Base-by-base conservation (phyloP, 2,888 invertebrate genomes). In the Nebria brevicollis region DNA sequence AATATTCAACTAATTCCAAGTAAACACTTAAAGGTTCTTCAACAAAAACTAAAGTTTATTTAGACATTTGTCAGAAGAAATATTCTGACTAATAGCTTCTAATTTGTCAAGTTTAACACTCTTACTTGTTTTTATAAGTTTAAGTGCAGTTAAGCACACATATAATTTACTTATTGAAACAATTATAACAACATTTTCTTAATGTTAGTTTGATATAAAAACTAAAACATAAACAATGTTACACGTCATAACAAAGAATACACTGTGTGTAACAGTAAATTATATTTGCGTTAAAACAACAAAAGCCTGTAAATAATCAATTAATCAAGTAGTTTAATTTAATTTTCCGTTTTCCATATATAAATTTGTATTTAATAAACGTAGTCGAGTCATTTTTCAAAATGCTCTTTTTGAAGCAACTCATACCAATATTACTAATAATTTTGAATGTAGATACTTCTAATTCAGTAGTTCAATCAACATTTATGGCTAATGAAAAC, bases 161-260 rank as follows among this genome's bases (percentile, higher is more conserved):
- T 54, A 77, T 70, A 72, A 77, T 72, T 77, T 77, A 72, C 64
- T 25, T 20, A 76, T 76, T 76, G 66, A n/a, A 13, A 26, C 20
- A 75, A 41, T 72, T 75, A 66, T n/a, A 76, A 66, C 15, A 76
- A 66, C 41, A 76, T 76, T 76, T 76, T 76, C 76, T 65, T 34
- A 66, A 76, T 76, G 34, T 26, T 72, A 66, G 15, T 26, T 65
- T 65, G 6, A n/a, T 54, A 54, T 54, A 54, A 54, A 54, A 54
- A 54, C 6, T 13, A 54, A 54, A 54, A 7, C 7, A 3, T 54
- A 54, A 54, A 54, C 54, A 54, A 54, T 8, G 54, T 6, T 20
- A 54, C 54, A 54, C 54, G 13, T 54, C 34, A 54, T 54, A 54
- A 54, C 0, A 54, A 54, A 54, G 4, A 0, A 54, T 7, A 54